Conservation (phyloP, 2,113 vertebrate species). For the Gasterosteus aculeatus region DNA sequence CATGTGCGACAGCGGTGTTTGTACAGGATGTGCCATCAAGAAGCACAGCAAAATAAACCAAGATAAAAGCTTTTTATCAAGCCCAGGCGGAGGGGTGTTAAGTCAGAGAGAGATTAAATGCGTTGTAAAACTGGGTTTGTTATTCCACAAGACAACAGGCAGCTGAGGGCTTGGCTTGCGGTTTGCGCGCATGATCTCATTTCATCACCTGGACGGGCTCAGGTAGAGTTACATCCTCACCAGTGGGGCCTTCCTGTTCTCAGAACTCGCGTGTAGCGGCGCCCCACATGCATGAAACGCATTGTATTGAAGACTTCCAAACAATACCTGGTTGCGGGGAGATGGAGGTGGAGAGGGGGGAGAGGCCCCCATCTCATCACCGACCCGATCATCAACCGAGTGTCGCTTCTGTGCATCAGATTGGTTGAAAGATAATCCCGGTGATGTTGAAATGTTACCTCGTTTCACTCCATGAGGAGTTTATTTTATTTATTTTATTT, state of each 20-base stretch:
- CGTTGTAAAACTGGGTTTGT: conserved; percentile 43
- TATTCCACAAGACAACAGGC: conserved; percentile 45
- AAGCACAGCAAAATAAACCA: conserved; percentile 36
- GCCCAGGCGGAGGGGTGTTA: conserved; percentile 30
- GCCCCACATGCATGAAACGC: not conserved
- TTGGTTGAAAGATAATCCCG: conserved; percentile 42
- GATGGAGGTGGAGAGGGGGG: no score
- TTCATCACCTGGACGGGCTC: conserved; percentile 64
- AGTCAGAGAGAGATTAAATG: conserved; percentile 43
- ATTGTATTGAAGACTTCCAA: no score
- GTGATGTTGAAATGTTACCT: conserved; percentile 43
- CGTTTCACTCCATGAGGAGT: conserved; percentile 6
- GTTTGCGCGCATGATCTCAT: conserved; percentile 65
- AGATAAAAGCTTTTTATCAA: conserved; percentile 53
- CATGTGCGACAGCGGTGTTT: conserved; percentile 34
- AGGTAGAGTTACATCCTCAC: conserved; percentile 68
- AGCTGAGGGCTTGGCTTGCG: conserved; percentile 47
- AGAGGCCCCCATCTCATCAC: conserved; percentile 12
- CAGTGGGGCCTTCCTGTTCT: conserved; percentile 53
- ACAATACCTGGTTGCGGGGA: no score
- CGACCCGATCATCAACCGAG: not conserved
- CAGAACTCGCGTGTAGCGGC: conserved; percentile 16
- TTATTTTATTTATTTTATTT: conserved; percentile 29
- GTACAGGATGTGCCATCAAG: conserved; percentile 64
- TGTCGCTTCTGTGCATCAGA: conserved; percentile 17